Evolutionary conservation across 1,140 invertebrate species (phyloP), one percentile per base, ranked within the genome.

Genomic region (Oncopodura yosiiana): DNA sequence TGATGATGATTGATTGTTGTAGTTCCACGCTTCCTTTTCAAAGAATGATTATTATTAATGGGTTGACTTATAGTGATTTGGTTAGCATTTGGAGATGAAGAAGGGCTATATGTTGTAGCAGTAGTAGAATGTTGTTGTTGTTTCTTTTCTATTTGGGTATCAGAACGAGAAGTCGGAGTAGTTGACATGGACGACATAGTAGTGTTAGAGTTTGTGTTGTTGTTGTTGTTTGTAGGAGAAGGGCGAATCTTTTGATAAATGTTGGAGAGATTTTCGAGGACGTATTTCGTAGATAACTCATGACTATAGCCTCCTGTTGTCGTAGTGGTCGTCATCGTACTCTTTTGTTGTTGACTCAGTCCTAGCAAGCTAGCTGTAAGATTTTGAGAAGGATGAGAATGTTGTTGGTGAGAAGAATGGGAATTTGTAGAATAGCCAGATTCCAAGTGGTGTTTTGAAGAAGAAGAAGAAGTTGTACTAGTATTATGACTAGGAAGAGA

Each of bases 221-320:
- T 24, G 37, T 26, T 41, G n/a, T 50, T 49, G 19, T 12, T 24
- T 36, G 26, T 44, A 14, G 24, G 32, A 26, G 14, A 32, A 18
- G 46, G 52, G 9, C 50, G 53, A 23, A 56, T 24, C 32, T 50
- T 50, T 52, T 53, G 61, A 50, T 63, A 63, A 55, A 63, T 63
- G 27, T 55, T 46, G 16, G 57, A 41, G 5, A 63, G 51, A 39
- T 63, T 63, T 32, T 42, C 27, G 5, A 63, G 51, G n/a, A 63
- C 55, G 48, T 63, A 63, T 32, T 45, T 56, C 5, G 57, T 58
- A 42, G 61, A 63, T n/a, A 63, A 43, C 41, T 26, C 44, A 37
- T 29, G 56, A 58, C 9, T 21, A 37, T 39, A 18, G 23, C 32
- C 37, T 29, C 24, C 26, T 30, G 24, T 19, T 19, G 12, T 26